Conservation (phyloP, 23 tunicate genomes). For the Corella eumyota region DNA sequence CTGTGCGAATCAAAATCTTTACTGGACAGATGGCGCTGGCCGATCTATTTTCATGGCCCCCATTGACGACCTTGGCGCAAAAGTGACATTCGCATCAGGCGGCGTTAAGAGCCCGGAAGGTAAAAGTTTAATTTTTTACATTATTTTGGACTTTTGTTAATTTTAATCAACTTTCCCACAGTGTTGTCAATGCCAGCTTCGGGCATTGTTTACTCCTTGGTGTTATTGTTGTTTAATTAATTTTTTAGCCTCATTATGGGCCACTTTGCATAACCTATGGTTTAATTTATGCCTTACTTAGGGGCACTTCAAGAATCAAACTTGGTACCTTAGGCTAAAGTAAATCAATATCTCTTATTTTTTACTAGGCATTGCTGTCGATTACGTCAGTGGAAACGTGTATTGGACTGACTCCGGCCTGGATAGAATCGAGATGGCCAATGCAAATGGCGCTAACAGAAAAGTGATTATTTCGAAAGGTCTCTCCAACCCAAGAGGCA, state of each 20-base stretch:
- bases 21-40: slow-evolving; percentile 51
- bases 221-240: no score
- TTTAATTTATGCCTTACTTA: no score
- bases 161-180: neutral
- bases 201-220: no score
- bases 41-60: slow-evolving; percentile 47
- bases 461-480: slow-evolving; percentile 36
- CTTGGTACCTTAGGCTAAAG: neutral
- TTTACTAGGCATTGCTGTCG: slow-evolving; percentile 58
- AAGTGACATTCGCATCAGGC: slow-evolving; percentile 5
- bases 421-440: slow-evolving; percentile 55
- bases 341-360: neutral
- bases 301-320: no score
- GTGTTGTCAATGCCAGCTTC: neutral
- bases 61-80: slow-evolving; percentile 16
- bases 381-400: slow-evolving; percentile 62
- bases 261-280: no score
- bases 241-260: no score
- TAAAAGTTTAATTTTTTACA: neutral
- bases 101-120: slow-evolving; percentile 78
- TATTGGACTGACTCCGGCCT: slow-evolving; percentile 69
- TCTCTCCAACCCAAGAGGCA: slow-evolving; percentile 68
- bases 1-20: slow-evolving; percentile 35
- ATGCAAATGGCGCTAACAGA: slow-evolving; percentile 40
- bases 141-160: neutral